These are phyloP conservation scores for Leucophora obtusa DNA, from an alignment of 2,888 invertebrate species.

Conservation along the genomic window DNA sequence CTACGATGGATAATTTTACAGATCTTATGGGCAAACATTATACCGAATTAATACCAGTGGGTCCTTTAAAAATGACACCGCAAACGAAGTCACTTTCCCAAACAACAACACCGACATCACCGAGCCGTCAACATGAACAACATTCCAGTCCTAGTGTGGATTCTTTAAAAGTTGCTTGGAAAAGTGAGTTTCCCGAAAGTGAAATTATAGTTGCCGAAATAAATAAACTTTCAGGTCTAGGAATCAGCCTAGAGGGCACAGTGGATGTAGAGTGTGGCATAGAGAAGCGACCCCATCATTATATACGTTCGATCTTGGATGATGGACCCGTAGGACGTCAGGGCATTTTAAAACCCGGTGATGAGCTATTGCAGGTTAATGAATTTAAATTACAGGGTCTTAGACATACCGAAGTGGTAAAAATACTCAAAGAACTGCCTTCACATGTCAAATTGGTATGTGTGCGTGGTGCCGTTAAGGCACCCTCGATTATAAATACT, in stretches of 20 bases:
- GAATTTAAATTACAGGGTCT: conserved; percentile 93
- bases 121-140: conserved; percentile 33
- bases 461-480: conserved; percentile 83
- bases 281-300: conserved; percentile 98
- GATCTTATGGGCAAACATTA: conserved; percentile 51
- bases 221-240: conserved; percentile 94
- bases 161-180: conserved; percentile 89
- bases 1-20: conserved; percentile 65
- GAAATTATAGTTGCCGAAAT: conserved; percentile 95
- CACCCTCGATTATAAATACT: conserved; percentile 86
- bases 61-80: conserved; percentile 41
- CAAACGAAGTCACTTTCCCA: background rate
- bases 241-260: conserved; percentile 98
- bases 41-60: conserved; percentile 50
- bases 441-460: conserved; percentile 94
- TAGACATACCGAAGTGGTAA: conserved; percentile 97
- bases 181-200: conserved; percentile 87
- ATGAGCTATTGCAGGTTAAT: conserved; percentile 97
- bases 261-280: conserved; percentile 98
- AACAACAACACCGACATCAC: conserved; percentile 49
- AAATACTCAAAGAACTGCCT: conserved; percentile 95
- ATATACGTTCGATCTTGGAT: conserved; percentile 95
- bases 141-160: conserved; percentile 81
- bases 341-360: conserved; percentile 93
- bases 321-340: conserved; percentile 98